Evolutionary conservation across 2,113 vertebrate genomes (phyloP).

Genomic region (Corapipo altera): DNA sequence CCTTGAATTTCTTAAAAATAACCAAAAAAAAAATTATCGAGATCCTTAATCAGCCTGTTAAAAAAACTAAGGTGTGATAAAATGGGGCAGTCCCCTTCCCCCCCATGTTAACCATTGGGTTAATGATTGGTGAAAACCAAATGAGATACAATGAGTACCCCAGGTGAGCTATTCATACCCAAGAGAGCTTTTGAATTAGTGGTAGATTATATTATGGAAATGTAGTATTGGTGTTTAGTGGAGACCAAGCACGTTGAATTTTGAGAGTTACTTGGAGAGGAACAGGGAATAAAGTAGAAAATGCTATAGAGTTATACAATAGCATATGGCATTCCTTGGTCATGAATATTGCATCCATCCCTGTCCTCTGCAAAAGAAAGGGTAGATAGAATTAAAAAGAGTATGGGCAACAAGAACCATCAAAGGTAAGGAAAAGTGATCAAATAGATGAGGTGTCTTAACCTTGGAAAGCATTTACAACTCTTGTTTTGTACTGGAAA

Average conservation of each 20-base stretch:
- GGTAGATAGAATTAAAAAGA: not conserved
- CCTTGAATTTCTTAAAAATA: conserved; percentile 50
- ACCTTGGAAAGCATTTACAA: not conserved
- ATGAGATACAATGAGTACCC: not conserved
- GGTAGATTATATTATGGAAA: not conserved
- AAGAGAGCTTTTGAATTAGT: not conserved
- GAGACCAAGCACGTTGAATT: not conserved
- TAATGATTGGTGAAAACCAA: conserved; percentile 46
- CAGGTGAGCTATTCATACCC: not conserved
- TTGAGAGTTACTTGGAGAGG: not conserved
- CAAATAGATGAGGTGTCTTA: not conserved
- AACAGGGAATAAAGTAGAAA: not conserved
- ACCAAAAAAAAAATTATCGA: not conserved
- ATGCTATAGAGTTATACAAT: not conserved
- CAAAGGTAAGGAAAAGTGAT: not conserved
- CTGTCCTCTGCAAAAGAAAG: not conserved
- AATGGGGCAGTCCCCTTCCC: not conserved
- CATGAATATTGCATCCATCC: not conserved
- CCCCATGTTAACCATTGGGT: not conserved
- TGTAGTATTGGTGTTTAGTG: not conserved
- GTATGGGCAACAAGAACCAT: rapidly evolving
- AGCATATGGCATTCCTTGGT: not conserved
- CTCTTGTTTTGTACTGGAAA: not conserved
- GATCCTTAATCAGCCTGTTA: conserved; percentile 7
- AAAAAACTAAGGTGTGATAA: not conserved